Base-by-base conservation (phyloP, 2,888 invertebrate species). In the Pseudanteris insignis region DNA sequence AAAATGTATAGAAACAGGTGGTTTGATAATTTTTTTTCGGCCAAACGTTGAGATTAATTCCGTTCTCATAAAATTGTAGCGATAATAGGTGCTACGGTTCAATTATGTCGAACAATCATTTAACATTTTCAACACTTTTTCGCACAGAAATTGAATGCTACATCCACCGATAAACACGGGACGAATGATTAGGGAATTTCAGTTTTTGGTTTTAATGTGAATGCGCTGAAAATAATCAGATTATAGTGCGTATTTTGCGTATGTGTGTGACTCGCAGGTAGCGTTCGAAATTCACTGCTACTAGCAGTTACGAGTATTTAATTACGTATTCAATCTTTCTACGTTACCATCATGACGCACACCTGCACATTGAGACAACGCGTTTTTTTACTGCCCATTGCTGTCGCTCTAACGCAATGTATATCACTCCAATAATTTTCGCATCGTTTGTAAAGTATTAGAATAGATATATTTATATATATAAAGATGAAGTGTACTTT, bases 321-420 rank as follows among this genome's bases (percentile, higher is more conserved):
- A 67, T 69, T 67, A 65, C 67, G 59, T 65, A 66, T 66, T 69
- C 67, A 69, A 67, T 69, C 67, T 65, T 60, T 64, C 43, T 46
- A 38, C 60, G 54, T 28, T 32, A 18, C 3, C 18, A 18, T 18
- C 18, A 62, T 58, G 55, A 67, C 62, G 55, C 54, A 51, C 57
- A 60, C 48, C 38, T 64, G 48, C 55, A n/a, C 40, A 63, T 64
- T 59, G 32, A 26, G 46, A 21, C 46, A 44, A 14, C 40, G 21
- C 48, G 3, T 18, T 57, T 48, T 59, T 63, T 18, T 13, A 34
- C 47, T 30, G 14, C 10, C 47, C 40, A 32, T 48, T 57, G 51
- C 40, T 33, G 18, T 18, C 53, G 47, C 18, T 48, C 30, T 18
- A 18, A n/a, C 41, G 24, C 26, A 8, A n/a, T 21, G 33, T 59